These are phyloP conservation scores for Cydia strobilella DNA, from an alignment of 1,140 invertebrate species.

Conservation along the genomic window DNA sequence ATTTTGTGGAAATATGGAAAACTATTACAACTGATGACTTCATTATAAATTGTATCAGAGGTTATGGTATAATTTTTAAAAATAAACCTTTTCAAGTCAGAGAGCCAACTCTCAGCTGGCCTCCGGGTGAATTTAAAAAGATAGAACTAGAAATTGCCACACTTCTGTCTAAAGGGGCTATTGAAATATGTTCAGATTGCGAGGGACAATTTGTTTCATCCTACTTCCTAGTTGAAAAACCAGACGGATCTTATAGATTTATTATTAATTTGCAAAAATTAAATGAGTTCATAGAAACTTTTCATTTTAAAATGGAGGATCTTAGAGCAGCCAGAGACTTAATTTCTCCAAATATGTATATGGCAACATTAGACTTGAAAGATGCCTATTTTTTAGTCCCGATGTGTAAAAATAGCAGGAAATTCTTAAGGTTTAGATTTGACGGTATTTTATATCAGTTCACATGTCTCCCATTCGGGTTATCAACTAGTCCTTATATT, in stretches of 20 bases:
- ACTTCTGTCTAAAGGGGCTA: conserved; percentile 26
- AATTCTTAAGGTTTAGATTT: conserved; percentile 43
- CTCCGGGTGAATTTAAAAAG: neutral
- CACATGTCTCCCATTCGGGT: conserved; percentile 50
- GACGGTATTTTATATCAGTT: conserved; percentile 41
- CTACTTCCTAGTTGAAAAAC: conserved; percentile 42
- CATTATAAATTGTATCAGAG: conserved; percentile 6
- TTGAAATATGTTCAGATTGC: conserved; percentile 25
- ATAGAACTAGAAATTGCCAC: neutral
- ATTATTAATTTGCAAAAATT: conserved; percentile 49
- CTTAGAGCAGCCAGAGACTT: conserved; percentile 42
- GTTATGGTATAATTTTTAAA: neutral
- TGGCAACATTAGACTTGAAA: conserved; percentile 36
- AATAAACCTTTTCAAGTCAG: neutral
- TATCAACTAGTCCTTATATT: conserved; percentile 44
- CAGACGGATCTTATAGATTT: conserved; percentile 44
- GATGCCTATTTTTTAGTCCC: conserved; percentile 33
- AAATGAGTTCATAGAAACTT: conserved; percentile 45
- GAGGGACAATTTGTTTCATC: conserved; percentile 30
- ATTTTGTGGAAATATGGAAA: conserved; percentile 20
- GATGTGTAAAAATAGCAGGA: conserved; percentile 37
- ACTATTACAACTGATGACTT: conserved; percentile 9
- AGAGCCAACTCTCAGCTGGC: conserved; percentile 1
- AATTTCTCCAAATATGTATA: conserved; percentile 38
- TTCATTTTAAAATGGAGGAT: conserved; percentile 54